Percentiles rank a stretch among this genome's conserved stretches.
Evolutionary conservation across 2,888 invertebrate genomes (phyloP).

Genomic region (Aproaerema taeniolella): DNA sequence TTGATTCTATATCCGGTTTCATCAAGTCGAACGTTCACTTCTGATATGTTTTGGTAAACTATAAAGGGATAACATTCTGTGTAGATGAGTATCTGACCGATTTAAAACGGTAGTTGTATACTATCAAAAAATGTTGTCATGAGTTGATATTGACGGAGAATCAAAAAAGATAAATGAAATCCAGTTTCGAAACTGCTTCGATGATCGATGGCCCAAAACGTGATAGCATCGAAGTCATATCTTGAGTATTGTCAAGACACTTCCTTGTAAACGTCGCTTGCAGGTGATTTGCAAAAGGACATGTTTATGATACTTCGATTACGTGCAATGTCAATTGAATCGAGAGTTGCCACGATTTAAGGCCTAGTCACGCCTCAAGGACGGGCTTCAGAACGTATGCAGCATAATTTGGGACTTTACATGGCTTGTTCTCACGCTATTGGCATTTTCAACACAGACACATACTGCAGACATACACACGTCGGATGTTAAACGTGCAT

Average conservation of each 20-base stretch:
- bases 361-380: constrained; percentile 69
- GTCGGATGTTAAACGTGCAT: background rate
- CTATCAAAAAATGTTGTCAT: no score
- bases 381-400: constrained; percentile 60
- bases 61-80: background rate
- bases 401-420: constrained; percentile 64
- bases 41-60: constrained; percentile 11
- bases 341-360: constrained; percentile 35
- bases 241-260: no score
- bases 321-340: constrained; percentile 53
- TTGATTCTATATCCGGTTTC: constrained; percentile 35
- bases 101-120: no score
- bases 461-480: constrained; percentile 25
- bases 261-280: background rate
- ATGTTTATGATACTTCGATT: constrained; percentile 28
- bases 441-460: constrained; percentile 45
- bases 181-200: background rate
- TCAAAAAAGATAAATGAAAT: no score
- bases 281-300: constrained; percentile 4
- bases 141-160: no score
- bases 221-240: no score
- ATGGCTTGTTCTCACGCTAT: constrained; percentile 65
- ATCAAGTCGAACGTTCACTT: constrained; percentile 13
- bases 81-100: no score
- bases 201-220: no score